phyloP scores from a whole-genome alignment of 2,113 vertebrate species.

The Rattus norvegicus region DNA sequence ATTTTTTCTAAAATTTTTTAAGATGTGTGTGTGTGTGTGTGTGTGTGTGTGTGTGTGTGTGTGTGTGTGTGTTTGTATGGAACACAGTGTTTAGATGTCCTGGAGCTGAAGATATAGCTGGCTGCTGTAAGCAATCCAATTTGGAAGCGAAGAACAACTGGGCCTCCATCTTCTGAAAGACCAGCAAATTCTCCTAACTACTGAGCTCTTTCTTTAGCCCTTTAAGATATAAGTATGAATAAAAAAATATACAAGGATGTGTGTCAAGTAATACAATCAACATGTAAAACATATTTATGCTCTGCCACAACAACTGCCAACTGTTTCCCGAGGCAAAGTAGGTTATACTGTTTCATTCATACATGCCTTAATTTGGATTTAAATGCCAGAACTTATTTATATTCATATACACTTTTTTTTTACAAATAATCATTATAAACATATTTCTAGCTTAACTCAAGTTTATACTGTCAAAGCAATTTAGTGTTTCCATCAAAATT shows the following conservation, averaged over 20 bases:
- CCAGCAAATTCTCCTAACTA: not conserved
- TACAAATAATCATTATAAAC: not conserved
- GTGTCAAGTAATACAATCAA: not conserved
- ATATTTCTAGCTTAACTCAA: constrained; percentile 1
- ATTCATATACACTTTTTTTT: not conserved
- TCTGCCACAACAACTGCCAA: not conserved
- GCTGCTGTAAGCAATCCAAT: not conserved
- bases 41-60: not conserved
- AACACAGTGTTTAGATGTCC: not conserved
- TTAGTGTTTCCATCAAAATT: not conserved
- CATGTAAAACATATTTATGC: not conserved
- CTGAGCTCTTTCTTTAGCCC: not conserved
- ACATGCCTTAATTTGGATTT: not conserved
- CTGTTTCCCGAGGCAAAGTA: not conserved
- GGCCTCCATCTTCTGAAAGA: not conserved
- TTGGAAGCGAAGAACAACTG: not conserved
- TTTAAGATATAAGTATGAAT: not conserved
- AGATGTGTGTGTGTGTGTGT: not conserved
- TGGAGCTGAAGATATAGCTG: not conserved
- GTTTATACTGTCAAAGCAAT: not conserved
- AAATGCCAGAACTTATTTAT: not conserved
- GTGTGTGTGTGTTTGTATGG: not conserved
- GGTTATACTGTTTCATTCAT: not conserved
- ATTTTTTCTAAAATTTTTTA: not conserved
- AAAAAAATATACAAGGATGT: not conserved